phyloP scores from a whole-genome alignment of 2,888 invertebrate species.

The Bellardia pandia region DNA sequence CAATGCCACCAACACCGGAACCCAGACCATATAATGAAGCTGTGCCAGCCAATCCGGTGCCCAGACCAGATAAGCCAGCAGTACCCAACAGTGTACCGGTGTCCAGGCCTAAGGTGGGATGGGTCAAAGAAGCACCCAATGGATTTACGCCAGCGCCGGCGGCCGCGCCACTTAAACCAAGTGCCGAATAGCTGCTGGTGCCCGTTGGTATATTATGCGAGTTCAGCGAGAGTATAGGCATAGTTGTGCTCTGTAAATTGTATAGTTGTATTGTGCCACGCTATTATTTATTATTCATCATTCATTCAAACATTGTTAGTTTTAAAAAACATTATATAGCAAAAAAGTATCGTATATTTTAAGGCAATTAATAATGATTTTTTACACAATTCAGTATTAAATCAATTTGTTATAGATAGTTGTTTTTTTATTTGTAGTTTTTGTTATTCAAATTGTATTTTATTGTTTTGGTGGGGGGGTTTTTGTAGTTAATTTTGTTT shows the following conservation, averaged over 20 bases:
- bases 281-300: conserved; percentile 76
- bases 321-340: neutral
- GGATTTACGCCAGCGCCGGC: conserved; percentile 72
- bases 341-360: conserved; percentile 44
- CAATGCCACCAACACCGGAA: conserved; percentile 69
- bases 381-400: conserved; percentile 43
- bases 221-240: conserved; percentile 86
- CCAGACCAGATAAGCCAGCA: conserved; percentile 75
- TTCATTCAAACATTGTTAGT: neutral
- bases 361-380: conserved; percentile 43
- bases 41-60: conserved; percentile 79
- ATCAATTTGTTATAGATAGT: conserved; percentile 35
- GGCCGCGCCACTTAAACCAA: conserved; percentile 82
- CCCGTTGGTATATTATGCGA: conserved; percentile 84
- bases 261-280: conserved; percentile 84
- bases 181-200: conserved; percentile 83
- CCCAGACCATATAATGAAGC: conserved; percentile 80
- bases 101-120: conserved; percentile 82
- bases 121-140: conserved; percentile 82
- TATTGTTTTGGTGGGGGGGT: conserved; percentile 18
- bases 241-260: conserved; percentile 87
- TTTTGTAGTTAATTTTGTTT: conserved; percentile 28
- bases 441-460: conserved; percentile 62
- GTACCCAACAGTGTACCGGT: conserved; percentile 80
- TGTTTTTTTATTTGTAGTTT: conserved; percentile 62